Evolutionary conservation across 2,797 vertebrate species (phyloP).

Genomic region (Ateles fusciceps): DNA sequence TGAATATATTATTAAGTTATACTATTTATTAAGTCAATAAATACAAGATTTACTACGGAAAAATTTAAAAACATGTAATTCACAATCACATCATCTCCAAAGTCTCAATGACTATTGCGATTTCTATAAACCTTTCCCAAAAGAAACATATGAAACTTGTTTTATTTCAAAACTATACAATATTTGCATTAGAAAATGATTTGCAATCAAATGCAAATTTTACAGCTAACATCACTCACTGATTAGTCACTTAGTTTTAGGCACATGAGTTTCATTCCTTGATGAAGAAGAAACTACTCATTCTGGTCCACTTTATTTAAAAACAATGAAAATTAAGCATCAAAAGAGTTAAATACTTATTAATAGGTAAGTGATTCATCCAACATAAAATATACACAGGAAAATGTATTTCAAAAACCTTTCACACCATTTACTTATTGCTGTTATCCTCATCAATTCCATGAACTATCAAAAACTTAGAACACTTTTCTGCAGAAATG

Average conservation of each 20-base stretch:
- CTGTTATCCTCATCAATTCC: neutral
- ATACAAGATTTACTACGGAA: constrained; percentile 38
- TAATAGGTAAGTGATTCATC: neutral
- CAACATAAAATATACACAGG: neutral
- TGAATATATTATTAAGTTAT: constrained; percentile 47
- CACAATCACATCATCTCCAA: neutral
- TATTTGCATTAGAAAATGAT: neutral
- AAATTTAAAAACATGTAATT: neutral
- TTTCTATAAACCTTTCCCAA: constrained; percentile 38
- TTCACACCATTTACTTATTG: neutral
- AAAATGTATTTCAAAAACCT: neutral
- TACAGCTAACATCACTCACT: neutral
- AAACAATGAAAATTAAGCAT: neutral
- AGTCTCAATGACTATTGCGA: neutral
- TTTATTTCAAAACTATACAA: constrained; percentile 44
- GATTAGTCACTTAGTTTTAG: neutral
- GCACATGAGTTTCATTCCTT: neutral
- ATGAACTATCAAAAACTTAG: neutral
- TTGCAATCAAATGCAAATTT: neutral
- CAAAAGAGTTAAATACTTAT: neutral
- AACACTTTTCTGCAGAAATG: neutral
- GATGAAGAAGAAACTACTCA: neutral
- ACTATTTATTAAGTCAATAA: constrained; percentile 41
- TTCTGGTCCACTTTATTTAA: constrained; percentile 1
- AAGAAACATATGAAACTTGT: constrained; percentile 24